A percentile compares a stretch with the other conserved stretches of the same genome.
Conservation (phyloP, 1,140 invertebrate genomes). For the Lineus longissimus region DNA sequence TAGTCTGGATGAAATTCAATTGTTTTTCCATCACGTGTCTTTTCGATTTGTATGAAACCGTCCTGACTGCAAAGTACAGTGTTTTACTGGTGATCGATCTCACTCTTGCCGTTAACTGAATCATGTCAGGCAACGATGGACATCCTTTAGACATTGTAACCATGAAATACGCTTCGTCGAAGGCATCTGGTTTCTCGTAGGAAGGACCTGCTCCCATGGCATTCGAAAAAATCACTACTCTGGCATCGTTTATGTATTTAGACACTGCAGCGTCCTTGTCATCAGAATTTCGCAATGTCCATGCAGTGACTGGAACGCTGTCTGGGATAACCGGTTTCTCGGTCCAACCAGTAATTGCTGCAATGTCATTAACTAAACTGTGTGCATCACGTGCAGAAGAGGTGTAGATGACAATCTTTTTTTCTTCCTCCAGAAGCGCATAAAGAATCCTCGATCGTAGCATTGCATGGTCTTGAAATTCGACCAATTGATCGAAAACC, state of each 20-base stretch:
- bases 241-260: not conserved
- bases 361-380: slow-evolving; percentile 2
- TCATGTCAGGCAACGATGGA: not conserved
- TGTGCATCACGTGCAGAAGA: not conserved
- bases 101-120: slow-evolving; percentile 5
- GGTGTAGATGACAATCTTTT: not conserved
- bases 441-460: not conserved
- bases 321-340: not conserved
- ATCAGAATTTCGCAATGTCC: not conserved
- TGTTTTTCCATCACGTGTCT: slow-evolving; percentile 1
- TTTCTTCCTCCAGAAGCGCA: not conserved
- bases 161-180: not conserved
- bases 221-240: slow-evolving; percentile 1
- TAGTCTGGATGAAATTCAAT: slow-evolving; percentile 1
- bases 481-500: not conserved
- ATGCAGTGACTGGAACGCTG: slow-evolving; percentile 1
- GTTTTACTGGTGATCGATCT: not conserved
- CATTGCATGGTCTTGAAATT: not conserved
- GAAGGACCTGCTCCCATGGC: not conserved
- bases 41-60: not conserved
- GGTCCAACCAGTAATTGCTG: not conserved
- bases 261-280: not conserved
- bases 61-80: not conserved
- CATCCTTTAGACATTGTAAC: not conserved
- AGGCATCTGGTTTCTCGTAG: not conserved